A percentile compares a stretch with the other conserved stretches of the same genome.
Evolutionary conservation across 2,797 vertebrate genomes (phyloP).

Genomic region (Poecilia picta): DNA sequence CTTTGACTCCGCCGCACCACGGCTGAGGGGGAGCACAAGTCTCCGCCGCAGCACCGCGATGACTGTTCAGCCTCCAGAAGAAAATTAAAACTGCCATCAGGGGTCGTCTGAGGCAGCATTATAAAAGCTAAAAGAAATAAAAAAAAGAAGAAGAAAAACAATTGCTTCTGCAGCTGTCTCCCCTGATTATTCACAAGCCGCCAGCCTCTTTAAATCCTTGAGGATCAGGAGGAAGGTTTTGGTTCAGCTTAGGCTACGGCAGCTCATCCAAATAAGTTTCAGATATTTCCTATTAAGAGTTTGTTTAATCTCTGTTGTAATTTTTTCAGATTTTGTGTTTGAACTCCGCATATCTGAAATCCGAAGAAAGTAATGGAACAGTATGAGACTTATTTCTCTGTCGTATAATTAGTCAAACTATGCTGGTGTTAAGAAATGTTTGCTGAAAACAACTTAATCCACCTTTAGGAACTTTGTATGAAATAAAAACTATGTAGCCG

Average conservation of each 20-base stretch:
- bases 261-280: neutral
- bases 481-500: neutral
- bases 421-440: neutral
- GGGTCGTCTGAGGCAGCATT: neutral
- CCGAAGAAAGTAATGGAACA: neutral
- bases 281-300: neutral
- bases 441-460: neutral
- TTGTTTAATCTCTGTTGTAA: constrained; percentile 1
- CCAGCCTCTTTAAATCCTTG: constrained; percentile 4
- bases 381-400: neutral
- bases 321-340: neutral
- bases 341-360: neutral
- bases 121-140: neutral
- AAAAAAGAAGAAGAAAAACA: neutral
- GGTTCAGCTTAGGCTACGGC: constrained; percentile 1
- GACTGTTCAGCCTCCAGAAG: neutral
- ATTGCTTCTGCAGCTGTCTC: constrained; percentile 2
- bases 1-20: neutral
- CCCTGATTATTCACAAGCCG: constrained; percentile 3
- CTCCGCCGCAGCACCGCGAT: neutral
- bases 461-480: neutral
- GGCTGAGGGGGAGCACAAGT: neutral
- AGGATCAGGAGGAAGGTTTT: constrained; percentile 8
- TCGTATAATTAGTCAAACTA: neutral
- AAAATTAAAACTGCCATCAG: neutral